Base-by-base conservation (phyloP, 2,113 vertebrate species). In the Tinamus guttatus region DNA sequence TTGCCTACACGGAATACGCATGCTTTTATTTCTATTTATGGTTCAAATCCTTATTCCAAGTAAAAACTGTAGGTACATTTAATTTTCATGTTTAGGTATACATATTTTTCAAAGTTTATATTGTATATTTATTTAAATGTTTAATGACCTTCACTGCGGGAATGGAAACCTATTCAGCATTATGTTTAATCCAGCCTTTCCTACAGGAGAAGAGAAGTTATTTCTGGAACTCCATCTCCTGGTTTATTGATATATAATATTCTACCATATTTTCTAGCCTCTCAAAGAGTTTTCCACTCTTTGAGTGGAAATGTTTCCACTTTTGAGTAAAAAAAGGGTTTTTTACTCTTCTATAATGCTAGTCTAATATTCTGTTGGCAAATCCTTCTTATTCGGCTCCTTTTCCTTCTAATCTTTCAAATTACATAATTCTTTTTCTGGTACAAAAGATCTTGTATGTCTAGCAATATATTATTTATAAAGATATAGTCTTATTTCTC, bases 201-300 rank as follows among this genome's bases (percentile, higher is more conserved):
- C 32, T 54, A 73, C 28, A 92, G 89, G 65, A 89, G 77, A 93
- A 22, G 21, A 86, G 47, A 92, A 87, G 38, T 92, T 95, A 76
- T 93, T 95, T 87, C 94, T 96, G 91, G 91, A 94, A 69, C 25
- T 27, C 6, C 22, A 71, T 6, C 73, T 89, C 38, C 62, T 92
- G 47, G 18, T 12, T 89, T 85, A 49, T 71, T 87, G 6, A 0
- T 68, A 49, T 51, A 73, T 36, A 95, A 40, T 75, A 67, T 18
- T 70, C 32, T 21, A 76, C 36, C 83, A 1, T 74, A 60, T 78
- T 92, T 89, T 20, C 27, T 78, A 62, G 32, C 0, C 1, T 49
- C n/a, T 90, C 30, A 95, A 94, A 79, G 32, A 13, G 32, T 94
- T 94, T 96, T 87, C 81, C 91, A 94, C 70, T n/a, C n/a, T n/a